A percentile compares a stretch with the other conserved stretches of the same genome.
Conservation (phyloP, 2,888 invertebrate species). For the Torymus tubicola region DNA sequence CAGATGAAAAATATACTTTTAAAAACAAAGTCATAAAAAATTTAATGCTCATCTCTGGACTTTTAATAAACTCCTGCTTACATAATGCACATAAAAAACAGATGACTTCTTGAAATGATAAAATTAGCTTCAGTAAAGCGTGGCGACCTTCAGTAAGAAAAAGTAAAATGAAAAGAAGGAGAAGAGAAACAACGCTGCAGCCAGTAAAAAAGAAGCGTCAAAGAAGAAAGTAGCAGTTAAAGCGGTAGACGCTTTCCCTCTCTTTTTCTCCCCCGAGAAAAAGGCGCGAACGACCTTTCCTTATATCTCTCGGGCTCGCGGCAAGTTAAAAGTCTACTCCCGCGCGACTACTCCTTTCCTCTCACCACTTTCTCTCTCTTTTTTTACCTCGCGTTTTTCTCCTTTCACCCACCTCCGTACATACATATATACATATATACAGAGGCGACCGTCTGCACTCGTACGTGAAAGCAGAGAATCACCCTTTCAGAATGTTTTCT, state of each 20-base stretch:
- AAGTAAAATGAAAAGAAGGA: background rate
- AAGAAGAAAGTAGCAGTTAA: conserved; percentile 38
- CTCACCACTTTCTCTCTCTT: background rate
- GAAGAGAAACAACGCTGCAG: background rate
- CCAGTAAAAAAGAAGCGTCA: background rate
- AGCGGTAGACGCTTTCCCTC: background rate
- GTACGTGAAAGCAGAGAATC: conserved; percentile 59
- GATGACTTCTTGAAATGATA: conserved; percentile 9
- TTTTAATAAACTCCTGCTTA: too few species aligned
- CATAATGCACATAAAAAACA: background rate
- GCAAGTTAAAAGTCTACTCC: conserved; percentile 42
- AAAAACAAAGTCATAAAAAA: too few species aligned
- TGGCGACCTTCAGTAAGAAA: background rate
- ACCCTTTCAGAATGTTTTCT: conserved; percentile 73
- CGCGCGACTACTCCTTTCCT: background rate
- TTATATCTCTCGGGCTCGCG: conserved; percentile 35
- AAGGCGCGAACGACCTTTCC: conserved; percentile 59
- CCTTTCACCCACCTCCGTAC: conserved; percentile 48
- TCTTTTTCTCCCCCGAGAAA: conserved; percentile 53
- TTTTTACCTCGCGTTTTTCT: background rate
- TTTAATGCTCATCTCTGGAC: too few species aligned
- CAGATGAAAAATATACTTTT: too few species aligned
- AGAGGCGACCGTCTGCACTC: conserved; percentile 34
- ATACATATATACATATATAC: conserved; percentile 44
- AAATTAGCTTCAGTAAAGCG: conserved; percentile 24